phyloP scores from a whole-genome alignment of 1,140 invertebrate species.

The Drosophila willistoni region DNA sequence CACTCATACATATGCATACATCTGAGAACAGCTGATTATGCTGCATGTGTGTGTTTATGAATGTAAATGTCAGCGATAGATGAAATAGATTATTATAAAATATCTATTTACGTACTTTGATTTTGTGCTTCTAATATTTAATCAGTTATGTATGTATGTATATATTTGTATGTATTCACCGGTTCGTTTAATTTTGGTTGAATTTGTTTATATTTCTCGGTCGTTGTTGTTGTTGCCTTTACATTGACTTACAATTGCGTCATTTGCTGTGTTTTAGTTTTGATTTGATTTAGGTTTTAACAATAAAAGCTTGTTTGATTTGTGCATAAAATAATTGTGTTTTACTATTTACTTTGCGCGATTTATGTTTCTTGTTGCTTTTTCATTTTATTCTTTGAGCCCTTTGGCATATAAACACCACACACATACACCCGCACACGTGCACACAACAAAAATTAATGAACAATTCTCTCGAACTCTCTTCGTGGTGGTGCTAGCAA shows the following conservation, averaged over 20 bases:
- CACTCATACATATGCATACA: neutral
- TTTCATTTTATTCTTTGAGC: neutral
- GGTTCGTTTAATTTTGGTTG: neutral
- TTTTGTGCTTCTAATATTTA: too few species aligned
- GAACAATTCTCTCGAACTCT: neutral
- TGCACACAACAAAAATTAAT: slow-evolving; percentile 2
- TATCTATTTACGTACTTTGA: too few species aligned
- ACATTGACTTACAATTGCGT: slow-evolving; percentile 8
- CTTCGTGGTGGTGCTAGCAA: too few species aligned
- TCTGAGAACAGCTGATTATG: slow-evolving; percentile 1
- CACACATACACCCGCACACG: slow-evolving; percentile 8
- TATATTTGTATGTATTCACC: neutral
- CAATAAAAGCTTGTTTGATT: neutral
- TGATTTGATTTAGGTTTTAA: neutral
- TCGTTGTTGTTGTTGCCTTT: neutral
- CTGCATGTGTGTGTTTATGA: neutral
- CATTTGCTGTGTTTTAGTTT: neutral
- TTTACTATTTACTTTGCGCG: too few species aligned
- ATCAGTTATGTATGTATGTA: neutral
- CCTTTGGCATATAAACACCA: neutral
- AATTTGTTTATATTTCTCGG: neutral
- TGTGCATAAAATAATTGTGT: neutral
- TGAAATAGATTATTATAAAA: too few species aligned
- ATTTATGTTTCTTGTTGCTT: neutral
- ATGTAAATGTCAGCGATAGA: neutral